Base-by-base conservation (phyloP, 2,888 invertebrate species). In the Helobdella robusta region DNA sequence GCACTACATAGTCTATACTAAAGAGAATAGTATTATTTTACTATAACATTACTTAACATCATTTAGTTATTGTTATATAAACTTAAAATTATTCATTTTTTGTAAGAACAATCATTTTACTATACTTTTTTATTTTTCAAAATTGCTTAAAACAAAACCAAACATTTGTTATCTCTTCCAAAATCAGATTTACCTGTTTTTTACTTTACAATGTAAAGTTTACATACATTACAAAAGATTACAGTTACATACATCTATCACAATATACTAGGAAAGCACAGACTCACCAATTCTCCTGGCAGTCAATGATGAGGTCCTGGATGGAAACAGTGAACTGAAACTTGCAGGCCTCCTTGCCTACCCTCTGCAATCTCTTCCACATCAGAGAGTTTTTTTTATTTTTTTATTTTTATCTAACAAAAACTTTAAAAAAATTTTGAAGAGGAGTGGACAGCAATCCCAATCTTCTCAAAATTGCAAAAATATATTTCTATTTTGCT, bases 281-380 rank as follows among this genome's bases (percentile, higher is more conserved):
- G 44, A 81, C 85, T 85, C 83, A 92, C 93, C 94, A 95, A 85
- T 92, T 92, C 68, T 91, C 86, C 68, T 90, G 89, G 72, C 91
- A 90, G 81, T 93, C 92, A 70, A 97, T 84, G 71, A 87, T 85
- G 67, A 95, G 84, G 77, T 94, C 91, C 80, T 92, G 93, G 82
- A 93, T 93, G 25, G 93, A 93, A 62, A 91, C 89, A 30, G 92
- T 93, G 82, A 95, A 94, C 81, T 92, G 91, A 82, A 93, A 97
- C 84, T 95, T 97, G 69, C 94, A 92, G 64, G 97, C 97, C 74
- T 92, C 86, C 82, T 97, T 95, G 82, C 95, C 95, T 68, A 95
- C 93, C 75, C 97, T 85, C 82, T 95, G 93, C 75, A 97, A 83
- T 74, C 94, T 84, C 81, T 97, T 94, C 94, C 95, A 95, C 74